Evolutionary conservation across 2,797 vertebrate genomes (phyloP), one percentile per base, ranked within the genome.

Genomic region (Manis javanica): DNA sequence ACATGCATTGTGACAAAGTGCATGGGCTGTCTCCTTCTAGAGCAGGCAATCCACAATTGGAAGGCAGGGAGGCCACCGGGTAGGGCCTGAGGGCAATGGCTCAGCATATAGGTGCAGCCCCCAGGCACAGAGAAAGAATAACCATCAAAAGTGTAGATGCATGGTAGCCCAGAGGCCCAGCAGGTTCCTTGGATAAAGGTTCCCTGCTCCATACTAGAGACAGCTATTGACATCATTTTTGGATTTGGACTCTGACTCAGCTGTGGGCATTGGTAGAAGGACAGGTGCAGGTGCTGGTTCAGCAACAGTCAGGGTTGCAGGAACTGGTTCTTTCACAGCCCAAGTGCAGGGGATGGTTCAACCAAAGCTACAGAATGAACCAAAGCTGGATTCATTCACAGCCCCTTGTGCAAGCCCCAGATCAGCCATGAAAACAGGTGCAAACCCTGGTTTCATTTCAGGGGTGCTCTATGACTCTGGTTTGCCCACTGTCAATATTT

Each of bases 141-240:
- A 0, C 98, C 98, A 10, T 99, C 98, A 59, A 99, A 99, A 1
- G 99, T 99, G 53, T 90, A 97, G 84, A 99, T 99, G 82, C 99
- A 98, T 19, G 98, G 98, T 64, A 99, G 98, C 5, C 99, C 98
- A 79, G 97, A 98, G 16, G 98, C 98, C 98, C 98, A 99, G 96
- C 98, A 99, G 15, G 84, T 97, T 37, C 84, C 59, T 15, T 68
- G 55, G 14, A 71, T 19, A 39, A 46, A 11, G 19, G 19, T n/a
- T 14, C 15, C 15, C 19, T 75, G 59, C 14, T 42, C 83, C 19
- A 88, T 81, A 23, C n/a, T 81, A 86, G 74, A 91, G 51, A 37
- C 13, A 53, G 3, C 74, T 34, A 15, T 29, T 26, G 55, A 15
- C 1, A 5, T 10, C 8, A 18, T 37, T 82, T 23, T 55, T 42